Base-by-base conservation (phyloP, 2,888 invertebrate genomes). In the Diaperis boleti region DNA sequence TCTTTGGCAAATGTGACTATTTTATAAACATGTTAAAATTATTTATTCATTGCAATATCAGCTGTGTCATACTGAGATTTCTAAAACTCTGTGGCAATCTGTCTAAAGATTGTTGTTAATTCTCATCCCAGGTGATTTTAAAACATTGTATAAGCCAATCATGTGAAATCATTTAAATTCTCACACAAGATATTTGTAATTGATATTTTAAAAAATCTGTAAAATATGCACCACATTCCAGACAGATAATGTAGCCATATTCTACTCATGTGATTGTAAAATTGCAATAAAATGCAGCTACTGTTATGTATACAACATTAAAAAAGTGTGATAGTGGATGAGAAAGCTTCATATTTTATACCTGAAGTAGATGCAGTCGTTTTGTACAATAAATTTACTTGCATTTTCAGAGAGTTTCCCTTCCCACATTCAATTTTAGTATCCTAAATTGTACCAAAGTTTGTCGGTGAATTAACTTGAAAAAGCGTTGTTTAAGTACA, bases 381-480 rank as follows among this genome's bases (percentile, higher is more conserved):
- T 57, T 57, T 57, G 37, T 57, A 57, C 45, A 59, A 59, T 59
- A 59, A 59, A 59, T 8, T 41, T 49, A 49, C 59, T 59, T 59
- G 59, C 49, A 59, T 59, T 54, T 54, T 49, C 31, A 15, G 10
- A 17, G 18, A 3, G 35, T 49, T 49, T 20, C 6, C 6, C n/a
- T 26, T 26, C 26, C 26, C 6, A 8, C n/a, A 8, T 20, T 20
- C 20, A 4, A 20, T 20, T 20, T 6, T 20, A 4, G 3, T 20
- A 4, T 20, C 3, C 6, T 4, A 20, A 20, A 20, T 20, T 20
- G 3, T 20, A n/a, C n/a, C n/a, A n/a, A n/a, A n/a, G n/a, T n/a
- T n/a, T n/a, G n/a, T n/a, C n/a, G n/a, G n/a, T n/a, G n/a, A n/a
- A n/a, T n/a, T n/a, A n/a, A n/a, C n/a, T n/a, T n/a, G n/a, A n/a